Conservation (phyloP, 1,140 invertebrate species). For the Belonocnema kinseyi region DNA sequence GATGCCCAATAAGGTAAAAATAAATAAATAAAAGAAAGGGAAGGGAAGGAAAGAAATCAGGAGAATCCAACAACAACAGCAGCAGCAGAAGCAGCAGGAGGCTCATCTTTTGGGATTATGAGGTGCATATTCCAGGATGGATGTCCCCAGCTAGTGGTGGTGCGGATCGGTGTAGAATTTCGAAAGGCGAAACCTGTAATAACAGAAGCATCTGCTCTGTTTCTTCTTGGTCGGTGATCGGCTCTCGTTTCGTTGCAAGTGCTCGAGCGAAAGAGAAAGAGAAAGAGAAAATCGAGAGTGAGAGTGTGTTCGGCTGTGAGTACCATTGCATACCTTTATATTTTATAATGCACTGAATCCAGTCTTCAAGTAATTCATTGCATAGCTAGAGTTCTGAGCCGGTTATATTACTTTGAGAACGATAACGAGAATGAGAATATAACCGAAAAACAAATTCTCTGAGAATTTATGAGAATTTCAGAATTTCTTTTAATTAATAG, state of each 20-base stretch:
- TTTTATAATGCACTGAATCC: slow-evolving; percentile 34
- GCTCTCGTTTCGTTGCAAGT: slow-evolving; percentile 49
- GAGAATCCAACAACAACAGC: no score
- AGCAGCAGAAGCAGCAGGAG: neutral
- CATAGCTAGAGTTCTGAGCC: no score
- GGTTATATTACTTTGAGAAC: no score
- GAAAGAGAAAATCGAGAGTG: slow-evolving; percentile 41
- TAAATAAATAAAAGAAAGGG: no score
- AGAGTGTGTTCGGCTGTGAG: slow-evolving; percentile 11
- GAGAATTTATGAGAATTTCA: no score
- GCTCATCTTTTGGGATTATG: neutral
- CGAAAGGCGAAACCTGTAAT: slow-evolving; percentile 67
- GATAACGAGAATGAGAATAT: no score
- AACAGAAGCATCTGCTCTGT: slow-evolving; percentile 65
- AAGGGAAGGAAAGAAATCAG: no score
- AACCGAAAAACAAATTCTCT: no score
- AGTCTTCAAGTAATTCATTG: slow-evolving; percentile 25
- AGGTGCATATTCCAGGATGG: neutral
- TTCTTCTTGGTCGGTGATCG: slow-evolving; percentile 57
- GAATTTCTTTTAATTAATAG: no score
- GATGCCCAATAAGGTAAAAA: no score
- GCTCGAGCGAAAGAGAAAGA: slow-evolving; percentile 40
- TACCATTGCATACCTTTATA: neutral
- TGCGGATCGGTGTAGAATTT: slow-evolving; percentile 56
- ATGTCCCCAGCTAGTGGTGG: neutral